Evolutionary conservation across 2,888 invertebrate genomes (phyloP).

Genomic region (Netelia inedita): DNA sequence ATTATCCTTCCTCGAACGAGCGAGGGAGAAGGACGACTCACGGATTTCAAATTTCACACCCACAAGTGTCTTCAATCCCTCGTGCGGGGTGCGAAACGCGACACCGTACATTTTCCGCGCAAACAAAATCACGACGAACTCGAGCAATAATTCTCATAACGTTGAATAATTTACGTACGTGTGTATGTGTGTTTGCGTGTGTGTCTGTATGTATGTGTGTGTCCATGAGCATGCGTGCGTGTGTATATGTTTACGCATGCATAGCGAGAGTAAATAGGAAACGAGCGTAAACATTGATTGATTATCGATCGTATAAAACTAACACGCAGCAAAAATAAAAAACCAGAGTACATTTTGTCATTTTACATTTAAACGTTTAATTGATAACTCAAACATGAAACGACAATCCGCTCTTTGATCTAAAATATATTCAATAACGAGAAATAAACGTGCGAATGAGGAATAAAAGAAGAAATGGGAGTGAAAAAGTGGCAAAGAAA

Average conservation of each 20-base stretch:
- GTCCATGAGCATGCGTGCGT: not conserved
- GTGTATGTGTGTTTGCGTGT: not conserved
- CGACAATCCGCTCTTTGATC: slow-evolving; percentile 77
- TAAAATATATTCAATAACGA: slow-evolving; percentile 56
- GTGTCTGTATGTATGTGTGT: not conserved
- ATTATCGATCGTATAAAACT: slow-evolving; percentile 12
- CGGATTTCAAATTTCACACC: slow-evolving; percentile 22
- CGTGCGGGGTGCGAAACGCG: not conserved
- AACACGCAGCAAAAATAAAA: slow-evolving; percentile 10
- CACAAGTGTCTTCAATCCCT: not conserved
- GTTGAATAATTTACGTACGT: not conserved
- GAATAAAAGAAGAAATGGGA: slow-evolving; percentile 26
- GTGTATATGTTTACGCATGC: slow-evolving; percentile 1
- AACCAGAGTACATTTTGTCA: slow-evolving; percentile 32
- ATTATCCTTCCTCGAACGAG: not conserved
- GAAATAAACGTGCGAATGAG: slow-evolving; percentile 22
- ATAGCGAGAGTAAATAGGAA: slow-evolving; percentile 5
- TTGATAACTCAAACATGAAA: slow-evolving; percentile 69
- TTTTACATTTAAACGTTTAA: slow-evolving; percentile 48
- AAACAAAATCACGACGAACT: slow-evolving; percentile 28
- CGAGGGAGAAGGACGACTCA: not conserved
- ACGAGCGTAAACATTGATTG: slow-evolving; percentile 14
- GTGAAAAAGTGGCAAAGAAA: slow-evolving; percentile 28
- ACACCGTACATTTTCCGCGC: slow-evolving; percentile 14
- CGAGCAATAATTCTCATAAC: slow-evolving; percentile 46